Evolutionary conservation across 2,113 vertebrate genomes (phyloP), one percentile per base, ranked within the genome.

Genomic region (Neotoma lepida): DNA sequence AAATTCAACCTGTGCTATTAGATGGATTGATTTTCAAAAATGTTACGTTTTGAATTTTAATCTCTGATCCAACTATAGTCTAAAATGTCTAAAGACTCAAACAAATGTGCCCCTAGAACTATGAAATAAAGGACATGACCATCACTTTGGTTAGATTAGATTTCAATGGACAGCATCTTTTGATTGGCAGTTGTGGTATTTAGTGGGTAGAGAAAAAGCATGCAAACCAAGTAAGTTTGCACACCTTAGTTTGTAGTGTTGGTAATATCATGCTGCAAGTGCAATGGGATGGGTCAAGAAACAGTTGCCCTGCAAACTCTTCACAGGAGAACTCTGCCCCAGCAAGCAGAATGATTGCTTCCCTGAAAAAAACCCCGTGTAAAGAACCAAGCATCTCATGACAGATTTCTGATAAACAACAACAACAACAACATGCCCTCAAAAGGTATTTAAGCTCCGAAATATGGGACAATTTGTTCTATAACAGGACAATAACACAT

Each of bases 321-420:
- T 14, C 44, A 87, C 1, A 73, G n/a, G n/a, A n/a, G 44, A 87
- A 71, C 3, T 66, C 44, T 64, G 5, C 4, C 0, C 2, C 1
- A 85, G 5, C 10, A 39, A 71, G n/a, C 6, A 46, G 4, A 33
- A 44, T n/a, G 5, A 30, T 61, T 35, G 4, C 3, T 44, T 68
- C 0, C 17, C 6, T 14, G 2, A 4, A 2, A 4, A 2, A 35
- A 4, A 9, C 0, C 13, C 3, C 61, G n/a, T 58, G 18, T 30
- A 73, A 82, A 84, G 54, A 87, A 46, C 7, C 15, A 71, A 2
- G 0, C 33, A 77, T 6, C 28, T 7, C 28, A 14, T 20, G 30
- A 10, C 49, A 51, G 9, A 30, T 61, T 49, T 28, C 49, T 88
- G 44, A 78, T 18, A 6, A 49, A 9, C 4, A 46, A n/a, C 56